A percentile compares a stretch with the other conserved stretches of the same genome.
Conservation (phyloP, 2,888 invertebrate genomes). For the Ormia ochracea region DNA sequence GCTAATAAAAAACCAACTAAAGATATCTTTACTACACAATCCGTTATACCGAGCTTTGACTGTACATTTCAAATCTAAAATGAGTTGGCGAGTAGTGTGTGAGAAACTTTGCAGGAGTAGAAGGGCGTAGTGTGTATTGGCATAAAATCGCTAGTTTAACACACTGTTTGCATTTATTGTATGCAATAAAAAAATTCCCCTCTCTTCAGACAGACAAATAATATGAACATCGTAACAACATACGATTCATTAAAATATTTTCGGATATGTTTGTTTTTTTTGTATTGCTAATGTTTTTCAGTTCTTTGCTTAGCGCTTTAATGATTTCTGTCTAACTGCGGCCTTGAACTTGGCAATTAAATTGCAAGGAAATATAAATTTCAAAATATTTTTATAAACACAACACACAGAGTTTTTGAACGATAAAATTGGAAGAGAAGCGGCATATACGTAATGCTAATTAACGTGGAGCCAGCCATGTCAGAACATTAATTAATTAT, state of each 20-base stretch:
- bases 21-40: too few species aligned
- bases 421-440: too few species aligned
- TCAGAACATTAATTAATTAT: too few species aligned
- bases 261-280: background rate
- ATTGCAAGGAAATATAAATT: background rate
- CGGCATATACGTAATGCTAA: too few species aligned
- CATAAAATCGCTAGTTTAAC: background rate
- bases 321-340: slow-evolving; percentile 33
- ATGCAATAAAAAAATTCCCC: background rate
- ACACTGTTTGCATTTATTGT: background rate
- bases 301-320: background rate
- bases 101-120: background rate
- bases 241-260: background rate
- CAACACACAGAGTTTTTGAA: background rate
- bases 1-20: too few species aligned
- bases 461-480: too few species aligned
- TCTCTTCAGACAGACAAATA: background rate
- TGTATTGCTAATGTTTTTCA: background rate
- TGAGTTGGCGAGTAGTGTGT: background rate
- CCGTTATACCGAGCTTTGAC: too few species aligned
- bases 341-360: slow-evolving; percentile 62
- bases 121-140: background rate
- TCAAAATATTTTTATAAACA: background rate
- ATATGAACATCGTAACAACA: background rate
- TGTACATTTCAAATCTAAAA: slow-evolving; percentile 12